Percentiles rank a stretch among this genome's conserved stretches.
Evolutionary conservation across 1,140 invertebrate genomes (phyloP).

Genomic region (Atta cephalotes): DNA sequence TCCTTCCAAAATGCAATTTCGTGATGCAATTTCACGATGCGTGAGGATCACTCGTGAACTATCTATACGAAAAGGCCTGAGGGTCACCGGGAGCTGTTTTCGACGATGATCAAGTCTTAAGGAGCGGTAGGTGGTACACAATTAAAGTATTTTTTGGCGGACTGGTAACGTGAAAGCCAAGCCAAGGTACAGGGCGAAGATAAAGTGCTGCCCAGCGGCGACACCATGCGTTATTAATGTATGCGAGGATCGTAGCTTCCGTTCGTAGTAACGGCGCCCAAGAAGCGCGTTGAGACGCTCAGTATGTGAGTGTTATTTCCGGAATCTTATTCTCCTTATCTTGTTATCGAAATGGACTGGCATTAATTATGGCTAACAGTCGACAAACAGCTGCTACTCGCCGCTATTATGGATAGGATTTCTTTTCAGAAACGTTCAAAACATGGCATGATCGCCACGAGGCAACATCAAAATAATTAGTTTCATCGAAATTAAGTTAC

Average conservation of each 20-base stretch:
- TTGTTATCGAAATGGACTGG: neutral
- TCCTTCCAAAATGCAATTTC: constrained; percentile 30
- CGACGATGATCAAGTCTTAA: constrained; percentile 75
- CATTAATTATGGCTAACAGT: constrained; percentile 4
- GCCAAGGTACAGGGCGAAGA: constrained; percentile 79
- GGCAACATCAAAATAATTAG: constrained; percentile 21
- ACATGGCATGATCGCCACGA: constrained; percentile 21
- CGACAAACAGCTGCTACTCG: neutral
- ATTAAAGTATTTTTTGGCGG: constrained; percentile 83
- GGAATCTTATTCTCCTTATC: neutral
- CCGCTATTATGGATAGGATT: constrained; percentile 1
- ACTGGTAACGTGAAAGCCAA: constrained; percentile 75
- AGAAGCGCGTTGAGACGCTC: neutral
- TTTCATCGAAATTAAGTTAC: constrained; percentile 25
- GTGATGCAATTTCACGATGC: constrained; percentile 37
- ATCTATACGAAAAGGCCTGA: constrained; percentile 41
- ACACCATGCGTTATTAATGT: constrained; percentile 86
- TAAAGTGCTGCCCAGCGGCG: constrained; percentile 85
- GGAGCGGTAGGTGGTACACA: constrained; percentile 73
- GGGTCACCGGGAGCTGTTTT: constrained; percentile 51
- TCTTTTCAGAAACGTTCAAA: constrained; percentile 2
- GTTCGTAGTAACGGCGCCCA: constrained; percentile 68
- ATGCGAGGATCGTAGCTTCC: constrained; percentile 84
- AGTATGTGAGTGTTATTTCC: constrained; percentile 12
- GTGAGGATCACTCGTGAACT: constrained; percentile 38